Evolutionary conservation across 2,113 vertebrate genomes (phyloP).

Genomic region (Odobenus rosmarus): DNA sequence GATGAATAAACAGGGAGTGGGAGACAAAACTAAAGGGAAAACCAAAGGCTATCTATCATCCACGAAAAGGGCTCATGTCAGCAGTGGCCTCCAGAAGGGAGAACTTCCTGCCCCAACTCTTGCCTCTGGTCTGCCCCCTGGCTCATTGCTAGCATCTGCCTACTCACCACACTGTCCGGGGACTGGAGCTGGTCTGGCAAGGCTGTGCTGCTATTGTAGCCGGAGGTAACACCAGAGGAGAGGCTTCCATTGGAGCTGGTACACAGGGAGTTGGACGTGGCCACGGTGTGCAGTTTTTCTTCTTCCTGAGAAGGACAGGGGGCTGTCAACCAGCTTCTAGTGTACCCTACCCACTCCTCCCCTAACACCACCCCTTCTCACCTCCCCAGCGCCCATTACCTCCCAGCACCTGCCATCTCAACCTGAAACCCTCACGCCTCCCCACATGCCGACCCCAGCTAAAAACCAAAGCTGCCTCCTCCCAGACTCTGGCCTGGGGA

Average conservation of each 20-base stretch:
- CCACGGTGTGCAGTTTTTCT: conserved; percentile 88
- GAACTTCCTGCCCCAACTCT: not conserved
- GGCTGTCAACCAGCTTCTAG: not conserved
- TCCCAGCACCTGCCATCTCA: not conserved
- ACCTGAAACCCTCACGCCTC: not conserved
- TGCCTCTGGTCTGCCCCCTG: not conserved
- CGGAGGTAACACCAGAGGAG: conserved; percentile 95
- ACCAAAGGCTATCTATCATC: not conserved
- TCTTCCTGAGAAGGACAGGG: conserved; percentile 88
- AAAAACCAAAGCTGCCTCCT: not conserved
- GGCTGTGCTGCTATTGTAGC: conserved; percentile 94
- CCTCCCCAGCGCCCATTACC: not conserved
- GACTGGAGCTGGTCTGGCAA: conserved; percentile 79
- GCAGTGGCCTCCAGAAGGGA: not conserved
- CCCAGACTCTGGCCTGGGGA: not conserved
- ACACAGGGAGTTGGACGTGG: conserved; percentile 92
- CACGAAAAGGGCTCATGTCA: not conserved
- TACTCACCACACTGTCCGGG: conserved; percentile 86
- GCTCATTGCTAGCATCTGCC: not conserved
- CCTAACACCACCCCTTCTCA: not conserved
- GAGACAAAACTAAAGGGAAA: not conserved
- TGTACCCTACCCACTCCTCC: not conserved
- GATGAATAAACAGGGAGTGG: not conserved
- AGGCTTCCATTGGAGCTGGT: conserved; percentile 93
- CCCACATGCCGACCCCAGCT: not conserved